Evolutionary conservation across 2,113 vertebrate genomes (phyloP).

Genomic region (Aepyceros melampus): DNA sequence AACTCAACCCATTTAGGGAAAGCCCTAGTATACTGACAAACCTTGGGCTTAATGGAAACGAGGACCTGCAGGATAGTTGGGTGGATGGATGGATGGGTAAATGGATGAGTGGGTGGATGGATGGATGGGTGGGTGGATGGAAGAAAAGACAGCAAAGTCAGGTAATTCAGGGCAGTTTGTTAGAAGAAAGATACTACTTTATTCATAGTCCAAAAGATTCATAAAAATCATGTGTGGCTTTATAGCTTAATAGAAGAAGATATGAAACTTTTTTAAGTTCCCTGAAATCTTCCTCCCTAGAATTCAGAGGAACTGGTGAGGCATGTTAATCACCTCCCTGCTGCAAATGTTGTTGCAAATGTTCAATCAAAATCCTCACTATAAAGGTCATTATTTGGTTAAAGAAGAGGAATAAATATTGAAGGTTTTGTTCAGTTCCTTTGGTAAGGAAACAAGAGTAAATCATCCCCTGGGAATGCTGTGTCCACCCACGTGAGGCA

Average conservation of each 20-base stretch:
- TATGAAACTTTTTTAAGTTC: background rate
- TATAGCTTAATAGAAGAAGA: background rate
- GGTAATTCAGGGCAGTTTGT: background rate
- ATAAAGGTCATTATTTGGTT: background rate
- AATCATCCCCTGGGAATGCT: background rate
- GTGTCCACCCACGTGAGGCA: background rate
- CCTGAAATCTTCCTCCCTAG: background rate
- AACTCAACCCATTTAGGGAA: background rate
- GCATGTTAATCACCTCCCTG: background rate
- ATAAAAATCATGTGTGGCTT: background rate
- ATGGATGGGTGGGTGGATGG: background rate
- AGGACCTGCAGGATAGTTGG: background rate
- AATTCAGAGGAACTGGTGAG: background rate
- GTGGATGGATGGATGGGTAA: background rate
- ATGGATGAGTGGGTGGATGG: background rate
- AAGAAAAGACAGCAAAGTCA: background rate
- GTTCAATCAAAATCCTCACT: constrained; percentile 17
- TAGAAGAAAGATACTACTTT: background rate
- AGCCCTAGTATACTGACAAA: background rate
- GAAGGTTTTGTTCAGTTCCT: constrained; percentile 29
- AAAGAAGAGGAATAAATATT: constrained; percentile 26
- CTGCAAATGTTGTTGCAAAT: background rate
- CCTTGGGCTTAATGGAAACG: background rate
- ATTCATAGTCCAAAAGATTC: background rate
- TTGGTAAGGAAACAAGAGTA: constrained; percentile 29